A percentile compares a stretch with the other conserved stretches of the same genome.
These are phyloP conservation scores for Drosophila anomalipes DNA, from an alignment of 2,888 invertebrate genomes.

Conservation along the genomic window DNA sequence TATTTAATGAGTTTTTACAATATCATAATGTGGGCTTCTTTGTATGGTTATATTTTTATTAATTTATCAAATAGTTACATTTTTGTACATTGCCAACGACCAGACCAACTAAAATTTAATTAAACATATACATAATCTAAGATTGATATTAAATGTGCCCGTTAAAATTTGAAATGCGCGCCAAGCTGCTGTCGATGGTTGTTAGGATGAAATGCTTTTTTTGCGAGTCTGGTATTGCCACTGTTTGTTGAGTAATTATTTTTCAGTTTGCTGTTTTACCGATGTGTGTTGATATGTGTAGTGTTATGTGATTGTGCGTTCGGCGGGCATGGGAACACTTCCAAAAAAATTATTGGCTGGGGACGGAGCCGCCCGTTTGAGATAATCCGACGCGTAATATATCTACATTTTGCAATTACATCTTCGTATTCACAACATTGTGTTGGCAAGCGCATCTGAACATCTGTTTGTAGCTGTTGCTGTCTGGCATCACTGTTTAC, in stretches of 20 bases:
- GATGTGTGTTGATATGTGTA: neutral
- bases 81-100: slow-evolving; percentile 9
- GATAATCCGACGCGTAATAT: neutral
- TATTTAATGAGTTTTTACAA: neutral
- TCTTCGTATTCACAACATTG: neutral
- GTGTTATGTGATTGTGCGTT: neutral
- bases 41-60: neutral
- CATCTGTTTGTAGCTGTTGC: neutral
- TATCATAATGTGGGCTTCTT: neutral
- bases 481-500: slow-evolving; percentile 8
- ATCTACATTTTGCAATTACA: neutral
- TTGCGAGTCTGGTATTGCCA: neutral
- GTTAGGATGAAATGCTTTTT: neutral
- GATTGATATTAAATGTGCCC: neutral
- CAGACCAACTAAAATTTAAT: slow-evolving; percentile 6
- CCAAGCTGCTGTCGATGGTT: neutral
- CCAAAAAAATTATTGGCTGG: neutral
- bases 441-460: neutral
- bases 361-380: neutral
- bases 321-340: fast-evolving
- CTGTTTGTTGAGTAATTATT: neutral
- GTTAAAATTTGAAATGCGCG: neutral
- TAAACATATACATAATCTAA: too few species aligned
- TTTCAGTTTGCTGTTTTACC: neutral
- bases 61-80: slow-evolving; percentile 40